phyloP scores from a whole-genome alignment of 2,797 vertebrate genomes.

The Sebastes elongatus region DNA sequence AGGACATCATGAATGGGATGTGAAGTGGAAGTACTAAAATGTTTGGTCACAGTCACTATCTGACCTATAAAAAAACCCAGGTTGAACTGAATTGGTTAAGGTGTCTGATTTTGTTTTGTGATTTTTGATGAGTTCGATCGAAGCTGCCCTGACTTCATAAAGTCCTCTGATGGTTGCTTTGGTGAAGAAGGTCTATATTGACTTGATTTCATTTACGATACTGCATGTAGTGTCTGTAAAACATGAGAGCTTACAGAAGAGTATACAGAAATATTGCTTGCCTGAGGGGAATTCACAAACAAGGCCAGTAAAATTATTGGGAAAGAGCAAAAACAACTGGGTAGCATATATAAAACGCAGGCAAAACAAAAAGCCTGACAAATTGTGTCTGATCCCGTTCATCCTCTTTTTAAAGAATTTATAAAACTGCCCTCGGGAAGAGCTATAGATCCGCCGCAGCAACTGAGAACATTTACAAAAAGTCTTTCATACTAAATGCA shows the following conservation, averaged over 20 bases:
- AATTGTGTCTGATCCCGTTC: too few relatives aligned
- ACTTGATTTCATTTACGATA: constrained; percentile 1
- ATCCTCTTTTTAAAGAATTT: too few relatives aligned
- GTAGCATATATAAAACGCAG: too few relatives aligned
- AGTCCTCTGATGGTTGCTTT: neutral
- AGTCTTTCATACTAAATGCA: too few relatives aligned
- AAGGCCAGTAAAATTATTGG: too few relatives aligned
- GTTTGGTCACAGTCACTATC: neutral
- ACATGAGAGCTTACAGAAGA: neutral
- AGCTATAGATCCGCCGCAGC: too few relatives aligned
- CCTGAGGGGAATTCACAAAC: neutral
- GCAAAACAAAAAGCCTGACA: too few relatives aligned
- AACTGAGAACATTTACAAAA: too few relatives aligned
- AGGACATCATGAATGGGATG: neutral
- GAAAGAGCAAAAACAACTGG: too few relatives aligned
- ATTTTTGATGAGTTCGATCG: neutral
- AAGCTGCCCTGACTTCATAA: neutral
- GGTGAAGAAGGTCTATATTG: neutral
- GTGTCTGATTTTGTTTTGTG: neutral
- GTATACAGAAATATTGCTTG: neutral
- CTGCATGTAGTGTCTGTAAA: neutral
- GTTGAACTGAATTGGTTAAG: neutral
- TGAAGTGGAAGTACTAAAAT: neutral
- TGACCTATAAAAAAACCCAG: neutral
- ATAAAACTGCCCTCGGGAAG: too few relatives aligned